A percentile compares a stretch with the other conserved stretches of the same genome.
phyloP scores from a whole-genome alignment of 2,797 vertebrate genomes.

The Scyliorhinus canicula region DNA sequence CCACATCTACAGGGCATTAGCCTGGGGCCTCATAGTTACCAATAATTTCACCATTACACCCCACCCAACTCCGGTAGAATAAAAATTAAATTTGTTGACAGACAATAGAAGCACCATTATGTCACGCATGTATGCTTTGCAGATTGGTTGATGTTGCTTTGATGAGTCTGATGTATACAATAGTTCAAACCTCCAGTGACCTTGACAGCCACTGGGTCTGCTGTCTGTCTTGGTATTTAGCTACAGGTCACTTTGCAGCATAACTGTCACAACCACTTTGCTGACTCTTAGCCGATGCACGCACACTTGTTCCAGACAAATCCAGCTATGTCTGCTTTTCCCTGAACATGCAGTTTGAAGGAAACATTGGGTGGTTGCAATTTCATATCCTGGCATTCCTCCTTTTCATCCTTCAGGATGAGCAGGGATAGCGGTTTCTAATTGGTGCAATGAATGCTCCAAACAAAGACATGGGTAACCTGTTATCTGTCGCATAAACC shows the following conservation, averaged over 20 bases:
- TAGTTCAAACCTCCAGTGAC: background rate
- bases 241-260: slow-evolving; percentile 17
- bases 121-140: background rate
- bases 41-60: too few relatives aligned
- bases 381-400: background rate
- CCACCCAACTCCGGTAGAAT: too few relatives aligned
- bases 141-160: background rate
- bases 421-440: background rate
- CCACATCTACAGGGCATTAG: background rate
- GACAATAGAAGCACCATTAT: background rate
- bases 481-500: too few relatives aligned
- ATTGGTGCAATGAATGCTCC: background rate
- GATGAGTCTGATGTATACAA: background rate
- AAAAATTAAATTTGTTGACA: background rate
- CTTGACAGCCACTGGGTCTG: background rate
- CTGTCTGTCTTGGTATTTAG: background rate
- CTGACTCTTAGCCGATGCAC: background rate
- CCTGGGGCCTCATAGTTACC: too few relatives aligned
- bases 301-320: background rate
- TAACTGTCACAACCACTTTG: background rate
- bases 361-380: background rate
- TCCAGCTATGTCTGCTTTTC: background rate
- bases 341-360: background rate
- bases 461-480: background rate
- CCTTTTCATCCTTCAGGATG: background rate